Evolutionary conservation across 2,888 invertebrate genomes (phyloP), one percentile per base, ranked within the genome.

Genomic region (Choristoneura rosaceana): DNA sequence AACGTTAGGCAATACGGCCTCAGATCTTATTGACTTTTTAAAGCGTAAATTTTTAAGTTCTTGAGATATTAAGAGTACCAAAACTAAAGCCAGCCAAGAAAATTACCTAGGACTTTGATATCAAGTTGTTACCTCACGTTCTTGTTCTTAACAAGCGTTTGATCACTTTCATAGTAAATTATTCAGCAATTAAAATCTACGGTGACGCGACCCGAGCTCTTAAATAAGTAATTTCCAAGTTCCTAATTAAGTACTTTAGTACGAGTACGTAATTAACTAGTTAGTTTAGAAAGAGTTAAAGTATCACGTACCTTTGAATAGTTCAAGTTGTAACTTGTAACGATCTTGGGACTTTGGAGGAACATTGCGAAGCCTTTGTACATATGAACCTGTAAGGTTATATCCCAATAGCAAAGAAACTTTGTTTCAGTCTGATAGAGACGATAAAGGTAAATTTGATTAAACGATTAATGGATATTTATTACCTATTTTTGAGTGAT

Each of bases 181-280:
- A 70, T 70, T 63, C 25, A 58, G 61, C 25, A 67, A 63, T 59
- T 62, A 34, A 68, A 68, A 41, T 63, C 12, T 3, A 15, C 52
- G 58, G 47, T 47, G 34, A 62, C 47, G 10, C 47, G 63, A 47
- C n/a, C 3, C 60, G 17, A 34, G 52, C 60, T 67, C 55, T 43
- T 62, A 55, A 71, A 62, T 55, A 45, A 61, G 55, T 67, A 66
- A 66, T 67, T 71, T 67, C 71, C 17, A 67, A 71, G 71, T 71
- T 62, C 61, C 45, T 71, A 71, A 71, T 67, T 34, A 71, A 71
- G 61, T 61, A 55, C 17, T 38, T 61, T 17, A 66, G 60, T 66
- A 45, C 45, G 62, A 62, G 61, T n/a, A 15, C 33, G 63, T 71
- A 71, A 63, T 67, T 67, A 63, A 69, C 59, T 71, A 64, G 68